phyloP scores from a whole-genome alignment of 2,113 vertebrate species.

The Zapornia atra region DNA sequence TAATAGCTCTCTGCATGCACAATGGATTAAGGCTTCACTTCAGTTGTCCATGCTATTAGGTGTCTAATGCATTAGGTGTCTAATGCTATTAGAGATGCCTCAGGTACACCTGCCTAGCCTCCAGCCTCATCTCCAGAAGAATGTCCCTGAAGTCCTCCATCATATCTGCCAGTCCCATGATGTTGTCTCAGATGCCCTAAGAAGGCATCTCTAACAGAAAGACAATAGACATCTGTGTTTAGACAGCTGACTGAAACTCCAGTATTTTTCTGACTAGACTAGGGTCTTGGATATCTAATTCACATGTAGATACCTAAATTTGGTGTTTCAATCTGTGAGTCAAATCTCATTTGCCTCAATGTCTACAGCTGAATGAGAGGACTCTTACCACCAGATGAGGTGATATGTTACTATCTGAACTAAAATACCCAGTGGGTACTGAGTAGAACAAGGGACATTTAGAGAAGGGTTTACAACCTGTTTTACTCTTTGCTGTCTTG shows the following conservation, averaged over 20 bases:
- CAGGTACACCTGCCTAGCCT: not conserved
- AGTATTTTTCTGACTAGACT: not conserved
- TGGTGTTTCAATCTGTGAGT: not conserved
- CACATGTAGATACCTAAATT: not conserved
- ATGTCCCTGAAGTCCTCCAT: not conserved
- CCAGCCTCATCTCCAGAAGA: not conserved
- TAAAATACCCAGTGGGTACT: not conserved
- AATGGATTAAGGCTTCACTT: not conserved
- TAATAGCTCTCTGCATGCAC: not conserved
- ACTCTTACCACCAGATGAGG: not conserved
- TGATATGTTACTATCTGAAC: not conserved
- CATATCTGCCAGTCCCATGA: not conserved
- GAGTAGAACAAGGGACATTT: not conserved
- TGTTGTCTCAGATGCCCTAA: not conserved
- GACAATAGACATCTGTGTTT: not conserved
- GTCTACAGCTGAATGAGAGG: not conserved
- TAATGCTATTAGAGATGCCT: not conserved
- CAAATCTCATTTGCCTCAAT: not conserved
- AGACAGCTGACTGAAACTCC: not conserved
- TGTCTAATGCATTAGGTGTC: not conserved
- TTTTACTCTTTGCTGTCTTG: not conserved
- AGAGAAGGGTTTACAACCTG: not conserved
- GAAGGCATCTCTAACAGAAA: not conserved
- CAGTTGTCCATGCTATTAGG: not conserved
- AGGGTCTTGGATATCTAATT: not conserved